These are phyloP conservation scores for Apotomis betuletana DNA, from an alignment of 2,888 invertebrate genomes.

Conservation along the genomic window DNA sequence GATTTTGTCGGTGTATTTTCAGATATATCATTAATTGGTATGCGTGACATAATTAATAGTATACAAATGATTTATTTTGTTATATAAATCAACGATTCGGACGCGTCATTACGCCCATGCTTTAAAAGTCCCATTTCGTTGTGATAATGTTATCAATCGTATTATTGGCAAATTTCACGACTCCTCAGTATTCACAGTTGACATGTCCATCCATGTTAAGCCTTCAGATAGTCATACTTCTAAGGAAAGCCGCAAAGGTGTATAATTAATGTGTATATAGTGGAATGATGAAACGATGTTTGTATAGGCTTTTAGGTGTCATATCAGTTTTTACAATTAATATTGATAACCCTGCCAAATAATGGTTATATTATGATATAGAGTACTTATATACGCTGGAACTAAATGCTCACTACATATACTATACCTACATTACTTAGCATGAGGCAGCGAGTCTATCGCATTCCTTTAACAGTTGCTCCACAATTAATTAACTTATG, in stretches of 20 bases:
- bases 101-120: too few species aligned
- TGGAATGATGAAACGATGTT: background rate
- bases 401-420: slow-evolving; percentile 29
- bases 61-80: too few species aligned
- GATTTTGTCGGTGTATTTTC: too few species aligned
- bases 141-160: too few species aligned
- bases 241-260: background rate
- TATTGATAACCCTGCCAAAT: slow-evolving; percentile 16
- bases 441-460: slow-evolving; percentile 5
- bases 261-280: background rate
- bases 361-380: background rate
- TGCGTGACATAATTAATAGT: too few species aligned
- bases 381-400: slow-evolving; percentile 11
- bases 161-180: too few species aligned
- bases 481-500: slow-evolving; percentile 8
- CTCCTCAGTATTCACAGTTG: too few species aligned
- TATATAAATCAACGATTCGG: too few species aligned
- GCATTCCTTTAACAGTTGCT: slow-evolving; percentile 14
- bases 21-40: too few species aligned
- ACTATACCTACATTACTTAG: background rate
- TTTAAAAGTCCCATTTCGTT: too few species aligned
- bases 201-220: too few species aligned
- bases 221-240: background rate
- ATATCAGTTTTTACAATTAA: slow-evolving; percentile 12
- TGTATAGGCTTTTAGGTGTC: slow-evolving; percentile 20